Percentiles rank a stretch among this genome's conserved stretches.
Evolutionary conservation across 2,113 vertebrate genomes (phyloP).

Genomic region (Psammodynastes pulverulentus): DNA sequence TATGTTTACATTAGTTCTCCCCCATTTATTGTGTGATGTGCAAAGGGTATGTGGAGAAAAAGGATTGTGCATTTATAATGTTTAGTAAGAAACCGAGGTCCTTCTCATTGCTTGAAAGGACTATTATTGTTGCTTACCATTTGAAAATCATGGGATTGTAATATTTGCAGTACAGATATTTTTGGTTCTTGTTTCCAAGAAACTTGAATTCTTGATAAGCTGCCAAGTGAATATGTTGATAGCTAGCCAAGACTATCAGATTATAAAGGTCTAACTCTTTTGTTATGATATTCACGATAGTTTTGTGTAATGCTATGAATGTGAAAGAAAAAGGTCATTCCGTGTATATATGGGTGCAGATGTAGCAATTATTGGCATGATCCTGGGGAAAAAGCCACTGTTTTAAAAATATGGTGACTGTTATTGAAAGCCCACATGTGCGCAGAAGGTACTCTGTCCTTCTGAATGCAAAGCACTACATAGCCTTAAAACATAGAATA

Average conservation of each 20-base stretch:
- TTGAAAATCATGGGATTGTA: background rate
- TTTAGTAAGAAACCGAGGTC: background rate
- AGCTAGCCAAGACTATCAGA: background rate
- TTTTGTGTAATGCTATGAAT: background rate
- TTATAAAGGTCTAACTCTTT: background rate
- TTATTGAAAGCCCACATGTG: background rate
- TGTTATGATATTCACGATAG: background rate
- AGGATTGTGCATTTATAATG: background rate
- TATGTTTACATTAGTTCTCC: background rate
- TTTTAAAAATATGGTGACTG: background rate
- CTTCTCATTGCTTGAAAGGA: background rate
- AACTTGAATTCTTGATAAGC: background rate
- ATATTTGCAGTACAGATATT: background rate
- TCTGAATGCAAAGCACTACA: background rate
- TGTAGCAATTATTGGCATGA: background rate
- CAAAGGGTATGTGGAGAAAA: background rate
- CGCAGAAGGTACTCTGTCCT: background rate
- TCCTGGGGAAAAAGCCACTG: background rate
- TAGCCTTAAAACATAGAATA: background rate
- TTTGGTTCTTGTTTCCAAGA: background rate
- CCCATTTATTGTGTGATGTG: background rate
- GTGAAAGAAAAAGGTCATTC: background rate
- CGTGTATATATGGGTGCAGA: background rate
- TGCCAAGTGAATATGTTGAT: background rate
- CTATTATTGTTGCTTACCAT: background rate